Base-by-base conservation (phyloP, 2,888 invertebrate genomes). In the Notodonta dromedarius region DNA sequence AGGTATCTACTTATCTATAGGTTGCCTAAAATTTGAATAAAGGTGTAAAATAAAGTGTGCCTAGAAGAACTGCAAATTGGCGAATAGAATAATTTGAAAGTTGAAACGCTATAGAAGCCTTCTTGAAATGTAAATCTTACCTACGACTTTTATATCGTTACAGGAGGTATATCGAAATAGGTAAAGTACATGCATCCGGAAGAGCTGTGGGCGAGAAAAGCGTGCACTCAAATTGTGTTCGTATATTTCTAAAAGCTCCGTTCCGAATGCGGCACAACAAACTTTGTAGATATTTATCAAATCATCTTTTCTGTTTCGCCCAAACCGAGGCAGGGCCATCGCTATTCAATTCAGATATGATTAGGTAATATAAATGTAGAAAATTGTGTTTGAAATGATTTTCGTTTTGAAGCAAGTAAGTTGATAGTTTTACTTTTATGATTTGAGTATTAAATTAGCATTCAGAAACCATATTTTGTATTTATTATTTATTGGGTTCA, bases 201-300 rank as follows among this genome's bases (percentile, higher is more conserved):
- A 70, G 66, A 65, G 80, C 85, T 82, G 76, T 82, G 76, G 81
- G 83, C 83, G 80, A 81, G 80, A 80, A 79, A 78, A 77, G 83
- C 82, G 82, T 78, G 81, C 74, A 74, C 77, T 78, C 78, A 84
- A 87, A 86, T 88, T 84, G 87, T 84, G 78, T 85, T 82, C 78
- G 77, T 82, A 79, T 80, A 79, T 82, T 83, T 82, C 82, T 83
- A 84, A 88, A 86, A 87, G 84, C 83, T 73, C 76, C 79, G 78
- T 76, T 80, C 78, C 76, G 80, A 79, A 82, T 78, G 80, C 76
- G 73, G 71, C 66, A 77, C 79, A 78, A 81, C 83, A 84, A 87
- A 86, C 79, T 88, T 88, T 86, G 80, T 76, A 85, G 87, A 88
- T 85, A 87, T 88, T 88, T 86, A 89, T 88, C 88, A 88, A 86